Percentiles rank a stretch among this genome's conserved stretches.
Conservation (phyloP, 2,113 vertebrate genomes). For the Glaucomys volans region DNA sequence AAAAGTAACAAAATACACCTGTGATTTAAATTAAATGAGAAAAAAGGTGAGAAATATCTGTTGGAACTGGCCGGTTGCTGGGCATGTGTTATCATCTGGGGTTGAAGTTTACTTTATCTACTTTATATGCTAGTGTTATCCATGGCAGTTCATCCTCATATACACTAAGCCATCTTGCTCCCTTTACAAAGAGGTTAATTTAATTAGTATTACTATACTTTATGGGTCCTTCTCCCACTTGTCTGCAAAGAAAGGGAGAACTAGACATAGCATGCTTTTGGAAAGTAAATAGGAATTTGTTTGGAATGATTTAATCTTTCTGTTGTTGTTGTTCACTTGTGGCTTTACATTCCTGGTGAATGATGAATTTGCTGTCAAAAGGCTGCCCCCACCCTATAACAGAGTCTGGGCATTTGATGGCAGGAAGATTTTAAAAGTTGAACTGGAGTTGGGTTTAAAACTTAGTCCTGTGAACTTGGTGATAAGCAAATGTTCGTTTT, state of each 20-base stretch:
- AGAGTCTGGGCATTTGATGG: slow-evolving; percentile 51
- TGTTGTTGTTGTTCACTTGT: slow-evolving; percentile 54
- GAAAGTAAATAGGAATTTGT: slow-evolving; percentile 68
- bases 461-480: slow-evolving; percentile 60
- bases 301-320: slow-evolving; percentile 67
- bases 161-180: slow-evolving; percentile 56
- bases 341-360: slow-evolving; percentile 74
- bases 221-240: slow-evolving; percentile 29
- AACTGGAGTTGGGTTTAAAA: slow-evolving; percentile 59
- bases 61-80: slow-evolving; percentile 43
- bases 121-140: slow-evolving; percentile 34
- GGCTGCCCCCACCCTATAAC: not conserved
- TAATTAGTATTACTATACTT: slow-evolving; percentile 48
- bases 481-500: slow-evolving; percentile 70
- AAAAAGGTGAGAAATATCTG: slow-evolving; percentile 50
- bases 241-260: slow-evolving; percentile 59
- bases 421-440: slow-evolving; percentile 64
- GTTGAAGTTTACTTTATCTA: slow-evolving; percentile 36
- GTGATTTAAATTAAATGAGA: slow-evolving; percentile 52
- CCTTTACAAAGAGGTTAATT: slow-evolving; percentile 66
- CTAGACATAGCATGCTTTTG: slow-evolving; percentile 73
- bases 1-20: slow-evolving; percentile 59
- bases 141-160: not conserved
- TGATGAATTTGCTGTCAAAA: slow-evolving; percentile 66
- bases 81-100: not conserved